phyloP scores from a whole-genome alignment of 2,113 vertebrate species.

The Nesoenas mayeri region DNA sequence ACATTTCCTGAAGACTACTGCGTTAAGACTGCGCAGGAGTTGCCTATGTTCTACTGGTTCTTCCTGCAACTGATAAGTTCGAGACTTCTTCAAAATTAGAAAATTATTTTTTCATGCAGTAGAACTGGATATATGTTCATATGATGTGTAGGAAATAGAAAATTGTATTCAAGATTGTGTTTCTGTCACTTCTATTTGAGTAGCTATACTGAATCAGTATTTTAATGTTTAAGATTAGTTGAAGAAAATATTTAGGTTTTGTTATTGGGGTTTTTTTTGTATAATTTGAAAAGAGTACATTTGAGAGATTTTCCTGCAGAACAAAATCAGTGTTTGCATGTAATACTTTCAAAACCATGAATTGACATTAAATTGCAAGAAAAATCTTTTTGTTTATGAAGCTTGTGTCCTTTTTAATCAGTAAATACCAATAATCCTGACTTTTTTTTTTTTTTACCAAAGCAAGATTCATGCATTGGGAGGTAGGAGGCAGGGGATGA shows the following conservation, averaged over 20 bases:
- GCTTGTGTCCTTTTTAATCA: not conserved
- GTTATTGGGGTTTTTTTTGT: not conserved
- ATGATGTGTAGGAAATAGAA: not conserved
- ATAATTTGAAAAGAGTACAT: not conserved
- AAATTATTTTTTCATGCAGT: not conserved
- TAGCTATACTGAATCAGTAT: not conserved
- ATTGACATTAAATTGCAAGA: not conserved
- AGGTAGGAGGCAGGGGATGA: not conserved
- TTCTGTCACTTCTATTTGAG: not conserved
- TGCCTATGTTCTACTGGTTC: not conserved
- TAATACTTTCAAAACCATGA: not conserved
- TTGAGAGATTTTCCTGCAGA: not conserved
- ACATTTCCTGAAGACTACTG: not conserved
- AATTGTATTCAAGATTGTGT: not conserved
- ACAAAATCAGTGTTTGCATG: not conserved
- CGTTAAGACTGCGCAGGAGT: not conserved
- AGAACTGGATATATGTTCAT: not conserved
- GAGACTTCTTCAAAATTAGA: not conserved
- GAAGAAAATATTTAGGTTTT: not conserved
- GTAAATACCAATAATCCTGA: not conserved
- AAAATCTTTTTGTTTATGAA: not conserved
- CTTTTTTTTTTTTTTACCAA: not conserved
- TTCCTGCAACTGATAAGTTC: not conserved
- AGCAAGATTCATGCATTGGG: not conserved
- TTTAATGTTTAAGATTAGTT: not conserved